Evolutionary conservation across 1,140 invertebrate species (phyloP).

Genomic region (Oreohelix idahoensis): DNA sequence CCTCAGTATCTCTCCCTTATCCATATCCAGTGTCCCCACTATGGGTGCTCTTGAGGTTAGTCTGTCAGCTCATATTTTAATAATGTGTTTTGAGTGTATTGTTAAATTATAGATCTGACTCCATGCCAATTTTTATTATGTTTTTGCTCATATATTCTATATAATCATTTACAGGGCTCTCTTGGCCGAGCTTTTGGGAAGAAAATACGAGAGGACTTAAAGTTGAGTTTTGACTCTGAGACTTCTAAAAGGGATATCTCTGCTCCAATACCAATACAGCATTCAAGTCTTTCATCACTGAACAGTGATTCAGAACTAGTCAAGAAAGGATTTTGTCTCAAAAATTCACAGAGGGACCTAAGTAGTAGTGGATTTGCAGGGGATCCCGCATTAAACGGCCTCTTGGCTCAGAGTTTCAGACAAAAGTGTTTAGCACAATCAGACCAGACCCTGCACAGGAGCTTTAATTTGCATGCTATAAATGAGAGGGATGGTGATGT

Average conservation of each 20-base stretch:
- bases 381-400: background rate
- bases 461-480: background rate
- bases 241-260: slow-evolving; percentile 53
- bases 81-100: too few relatives aligned
- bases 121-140: too few relatives aligned
- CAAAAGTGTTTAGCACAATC: background rate
- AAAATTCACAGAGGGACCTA: background rate
- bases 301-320: slow-evolving; percentile 41
- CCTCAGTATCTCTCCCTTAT: too few relatives aligned
- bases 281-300: slow-evolving; percentile 37
- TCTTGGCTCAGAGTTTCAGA: background rate
- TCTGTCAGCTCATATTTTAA: too few relatives aligned
- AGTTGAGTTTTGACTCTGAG: slow-evolving; percentile 47
- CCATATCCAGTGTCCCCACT: too few relatives aligned
- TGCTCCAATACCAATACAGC: slow-evolving; percentile 52
- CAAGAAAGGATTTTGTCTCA: slow-evolving; percentile 37
- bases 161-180: slow-evolving; percentile 85
- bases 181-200: slow-evolving; percentile 61
- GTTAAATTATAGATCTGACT: too few relatives aligned
- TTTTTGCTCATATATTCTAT: slow-evolving; percentile 69
- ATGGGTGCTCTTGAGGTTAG: too few relatives aligned
- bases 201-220: slow-evolving; percentile 76
- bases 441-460: slow-evolving; percentile 11
- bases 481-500: background rate
- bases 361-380: background rate